These are phyloP conservation scores for Hassar affinis DNA, from an alignment of 2,113 vertebrate genomes.

Conservation along the genomic window DNA sequence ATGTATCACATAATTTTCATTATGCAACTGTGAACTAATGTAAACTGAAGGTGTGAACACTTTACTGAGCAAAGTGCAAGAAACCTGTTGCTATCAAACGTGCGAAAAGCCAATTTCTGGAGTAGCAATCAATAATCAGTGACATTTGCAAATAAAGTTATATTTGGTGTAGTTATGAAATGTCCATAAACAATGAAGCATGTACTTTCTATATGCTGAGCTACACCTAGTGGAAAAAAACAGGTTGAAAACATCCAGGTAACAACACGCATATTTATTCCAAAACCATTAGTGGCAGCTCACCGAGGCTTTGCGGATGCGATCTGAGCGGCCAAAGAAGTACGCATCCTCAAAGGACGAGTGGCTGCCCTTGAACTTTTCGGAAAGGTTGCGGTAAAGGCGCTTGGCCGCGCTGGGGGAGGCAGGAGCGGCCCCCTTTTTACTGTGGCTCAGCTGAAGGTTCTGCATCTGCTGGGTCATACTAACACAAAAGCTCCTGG, in stretches of 20 bases:
- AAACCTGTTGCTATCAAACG: background rate
- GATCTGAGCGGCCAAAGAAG: conserved; percentile 83
- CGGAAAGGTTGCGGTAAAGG: conserved; percentile 92
- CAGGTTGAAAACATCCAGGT: background rate
- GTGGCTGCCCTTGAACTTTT: conserved; percentile 90
- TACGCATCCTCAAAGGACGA: conserved; percentile 91
- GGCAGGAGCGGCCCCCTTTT: conserved; percentile 80
- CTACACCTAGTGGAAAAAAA: background rate
- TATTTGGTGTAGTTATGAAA: background rate
- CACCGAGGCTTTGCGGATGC: conserved; percentile 85
- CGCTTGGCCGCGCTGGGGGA: conserved; percentile 93
- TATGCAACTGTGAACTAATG: background rate
- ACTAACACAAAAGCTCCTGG: conserved; percentile 70
- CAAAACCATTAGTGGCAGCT: conserved; percentile 50
- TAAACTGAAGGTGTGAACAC: background rate
- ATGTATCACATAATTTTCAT: background rate
- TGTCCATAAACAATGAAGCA: background rate
- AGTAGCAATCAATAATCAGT: conserved; percentile 32
- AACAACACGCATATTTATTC: background rate
- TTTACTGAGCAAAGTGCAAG: background rate
- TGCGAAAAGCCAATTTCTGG: background rate
- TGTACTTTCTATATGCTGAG: background rate
- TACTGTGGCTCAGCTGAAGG: conserved; percentile 82
- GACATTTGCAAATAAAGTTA: conserved; percentile 40
- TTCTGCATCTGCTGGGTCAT: conserved; percentile 97